Evolutionary conservation across 2,113 vertebrate species (phyloP).

Genomic region (Lepus europaeus): DNA sequence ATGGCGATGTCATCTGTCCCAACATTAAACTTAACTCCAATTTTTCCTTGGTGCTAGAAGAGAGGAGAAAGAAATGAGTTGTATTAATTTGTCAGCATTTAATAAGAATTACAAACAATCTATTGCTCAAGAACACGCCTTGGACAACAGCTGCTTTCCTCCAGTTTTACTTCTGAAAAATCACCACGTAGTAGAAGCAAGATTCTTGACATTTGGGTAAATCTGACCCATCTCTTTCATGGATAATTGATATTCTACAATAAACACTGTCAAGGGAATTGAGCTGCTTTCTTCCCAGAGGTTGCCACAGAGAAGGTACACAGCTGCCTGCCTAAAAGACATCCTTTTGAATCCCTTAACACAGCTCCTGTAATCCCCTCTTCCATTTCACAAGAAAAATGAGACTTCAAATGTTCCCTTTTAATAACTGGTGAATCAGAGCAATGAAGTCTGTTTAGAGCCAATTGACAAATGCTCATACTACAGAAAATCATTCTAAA

Average conservation of each 20-base stretch:
- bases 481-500: not conserved
- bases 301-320: not conserved
- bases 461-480: not conserved
- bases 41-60: constrained; percentile 95
- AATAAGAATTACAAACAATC: constrained; percentile 37
- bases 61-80: constrained; percentile 65
- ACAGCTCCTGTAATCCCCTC: not conserved
- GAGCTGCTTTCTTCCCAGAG: constrained; percentile 57
- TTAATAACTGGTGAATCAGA: constrained; percentile 11
- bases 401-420: not conserved
- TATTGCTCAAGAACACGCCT: constrained; percentile 48
- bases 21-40: constrained; percentile 99
- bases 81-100: constrained; percentile 49
- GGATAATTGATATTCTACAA: constrained; percentile 79
- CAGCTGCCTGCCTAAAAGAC: not conserved
- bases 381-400: constrained; percentile 52
- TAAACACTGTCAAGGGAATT: constrained; percentile 60
- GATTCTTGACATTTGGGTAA: constrained; percentile 71
- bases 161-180: constrained; percentile 76
- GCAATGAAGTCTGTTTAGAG: constrained; percentile 27
- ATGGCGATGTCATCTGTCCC: constrained; percentile 99
- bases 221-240: constrained; percentile 58
- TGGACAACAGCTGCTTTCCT: constrained; percentile 60
- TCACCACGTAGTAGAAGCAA: constrained; percentile 39
- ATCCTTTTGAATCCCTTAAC: not conserved